Conservation (phyloP, 2,797 vertebrate species). For the Valencia hispanica region DNA sequence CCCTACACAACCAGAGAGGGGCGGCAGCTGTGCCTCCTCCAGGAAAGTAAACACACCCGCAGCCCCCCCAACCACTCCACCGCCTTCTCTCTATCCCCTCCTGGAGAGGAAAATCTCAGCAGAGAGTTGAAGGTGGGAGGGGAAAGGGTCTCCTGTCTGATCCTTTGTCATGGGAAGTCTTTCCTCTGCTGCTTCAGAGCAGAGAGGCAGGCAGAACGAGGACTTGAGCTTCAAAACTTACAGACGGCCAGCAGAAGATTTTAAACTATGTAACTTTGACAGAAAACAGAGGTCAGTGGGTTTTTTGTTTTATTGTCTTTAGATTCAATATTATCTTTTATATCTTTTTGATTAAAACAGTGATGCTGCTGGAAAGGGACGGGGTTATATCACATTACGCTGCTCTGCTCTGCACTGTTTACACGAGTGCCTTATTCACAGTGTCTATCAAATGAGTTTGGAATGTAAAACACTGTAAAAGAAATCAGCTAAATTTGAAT, state of each 20-base stretch:
- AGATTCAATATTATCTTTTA: background rate
- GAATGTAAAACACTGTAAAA: background rate
- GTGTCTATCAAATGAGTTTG: background rate
- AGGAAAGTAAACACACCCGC: slow-evolving; percentile 33
- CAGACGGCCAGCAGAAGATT: background rate
- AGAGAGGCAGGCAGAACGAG: slow-evolving; percentile 20
- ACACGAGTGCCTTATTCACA: background rate
- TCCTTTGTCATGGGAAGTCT: slow-evolving; percentile 79
- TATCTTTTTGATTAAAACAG: background rate
- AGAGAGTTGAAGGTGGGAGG: slow-evolving; percentile 61
- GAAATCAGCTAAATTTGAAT: background rate
- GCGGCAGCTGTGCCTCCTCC: slow-evolving; percentile 45
- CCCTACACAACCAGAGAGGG: slow-evolving; percentile 47
- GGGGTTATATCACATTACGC: background rate
- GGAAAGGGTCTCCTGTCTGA: slow-evolving; percentile 66
- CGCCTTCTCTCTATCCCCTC: background rate
- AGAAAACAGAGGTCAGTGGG: slow-evolving; percentile 67
- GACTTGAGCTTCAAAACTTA: slow-evolving; percentile 24
- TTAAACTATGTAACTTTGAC: slow-evolving; percentile 58
- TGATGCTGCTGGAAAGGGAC: slow-evolving; percentile 1
- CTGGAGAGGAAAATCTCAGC: slow-evolving; percentile 56
- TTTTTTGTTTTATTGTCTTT: background rate
- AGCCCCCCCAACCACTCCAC: too few species aligned
- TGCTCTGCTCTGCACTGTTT: background rate
- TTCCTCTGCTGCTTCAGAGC: slow-evolving; percentile 40